Conservation (phyloP, 2,113 vertebrate genomes). For the Phaethon lepturus region DNA sequence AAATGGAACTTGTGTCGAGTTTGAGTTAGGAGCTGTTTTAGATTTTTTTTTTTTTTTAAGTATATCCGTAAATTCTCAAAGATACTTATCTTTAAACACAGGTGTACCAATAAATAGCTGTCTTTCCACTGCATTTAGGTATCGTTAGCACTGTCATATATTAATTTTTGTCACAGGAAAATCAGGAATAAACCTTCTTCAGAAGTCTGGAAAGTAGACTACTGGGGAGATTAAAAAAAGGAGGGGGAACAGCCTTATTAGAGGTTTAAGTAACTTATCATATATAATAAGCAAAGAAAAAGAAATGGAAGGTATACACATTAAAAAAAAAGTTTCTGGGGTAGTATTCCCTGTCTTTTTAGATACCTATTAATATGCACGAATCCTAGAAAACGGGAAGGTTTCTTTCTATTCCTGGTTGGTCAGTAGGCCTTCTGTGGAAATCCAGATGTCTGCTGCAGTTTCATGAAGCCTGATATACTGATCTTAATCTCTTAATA, state of each 20-base stretch:
- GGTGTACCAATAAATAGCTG: not conserved
- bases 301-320: not conserved
- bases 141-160: not conserved
- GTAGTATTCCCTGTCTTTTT: not conserved
- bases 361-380: not conserved
- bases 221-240: not conserved
- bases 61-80: not conserved
- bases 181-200: not conserved
- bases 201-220: not conserved
- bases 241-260: not conserved
- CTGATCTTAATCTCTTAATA: not conserved
- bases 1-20: not conserved
- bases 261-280: not conserved
- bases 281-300: not conserved
- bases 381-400: not conserved
- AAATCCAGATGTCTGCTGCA: not conserved
- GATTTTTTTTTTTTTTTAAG: not conserved
- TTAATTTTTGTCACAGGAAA: not conserved
- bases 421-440: not conserved
- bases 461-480: not conserved
- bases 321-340: no score
- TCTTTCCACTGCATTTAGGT: not conserved
- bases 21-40: not conserved
- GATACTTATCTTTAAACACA: not conserved
- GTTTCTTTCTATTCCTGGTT: not conserved